These are phyloP conservation scores for Geodia barretti DNA, from an alignment of 37 sponge, comb jelly and placozoan species.

Conservation along the genomic window DNA sequence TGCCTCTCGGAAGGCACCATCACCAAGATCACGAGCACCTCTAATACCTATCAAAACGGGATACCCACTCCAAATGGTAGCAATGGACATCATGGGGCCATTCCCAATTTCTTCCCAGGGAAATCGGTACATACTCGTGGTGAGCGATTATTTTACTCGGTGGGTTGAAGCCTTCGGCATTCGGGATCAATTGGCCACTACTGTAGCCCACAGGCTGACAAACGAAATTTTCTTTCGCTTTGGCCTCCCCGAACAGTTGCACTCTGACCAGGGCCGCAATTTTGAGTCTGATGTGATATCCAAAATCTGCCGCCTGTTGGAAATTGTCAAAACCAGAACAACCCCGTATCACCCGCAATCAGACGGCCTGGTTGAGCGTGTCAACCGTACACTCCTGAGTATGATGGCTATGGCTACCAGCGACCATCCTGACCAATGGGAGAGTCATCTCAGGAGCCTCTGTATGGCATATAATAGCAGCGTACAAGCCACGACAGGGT, in stretches of 20 bases:
- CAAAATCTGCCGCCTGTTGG: slow-evolving; percentile 7
- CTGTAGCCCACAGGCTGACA: slow-evolving; percentile 1
- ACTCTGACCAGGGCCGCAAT: slow-evolving; percentile 34
- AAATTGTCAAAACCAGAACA: slow-evolving; percentile 11
- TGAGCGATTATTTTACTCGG: slow-evolving; percentile 4
- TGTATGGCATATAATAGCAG: slow-evolving; percentile 42
- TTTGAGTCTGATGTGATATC: slow-evolving; percentile 16
- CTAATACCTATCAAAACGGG: background rate
- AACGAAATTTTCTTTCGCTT: slow-evolving; percentile 26
- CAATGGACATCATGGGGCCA: slow-evolving; percentile 17
- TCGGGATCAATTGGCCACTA: background rate
- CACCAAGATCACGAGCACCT: background rate
- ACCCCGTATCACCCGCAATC: slow-evolving; percentile 38
- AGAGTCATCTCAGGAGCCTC: background rate
- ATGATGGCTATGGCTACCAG: slow-evolving; percentile 20
- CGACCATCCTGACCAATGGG: slow-evolving; percentile 15
- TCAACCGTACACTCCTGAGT: slow-evolving; percentile 26
- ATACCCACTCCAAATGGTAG: slow-evolving; percentile 5
- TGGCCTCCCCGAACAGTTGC: slow-evolving; percentile 18
- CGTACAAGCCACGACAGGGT: slow-evolving; percentile 28
- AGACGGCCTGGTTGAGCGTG: slow-evolving; percentile 27
- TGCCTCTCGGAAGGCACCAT: background rate
- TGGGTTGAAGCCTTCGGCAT: slow-evolving; percentile 6
- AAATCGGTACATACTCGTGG: slow-evolving; percentile 6
- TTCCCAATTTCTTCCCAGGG: background rate